A percentile compares a stretch with the other conserved stretches of the same genome.
These are phyloP conservation scores for Poeciliopsis turrubarensis DNA, from an alignment of 2,113 vertebrate species.

Conservation along the genomic window DNA sequence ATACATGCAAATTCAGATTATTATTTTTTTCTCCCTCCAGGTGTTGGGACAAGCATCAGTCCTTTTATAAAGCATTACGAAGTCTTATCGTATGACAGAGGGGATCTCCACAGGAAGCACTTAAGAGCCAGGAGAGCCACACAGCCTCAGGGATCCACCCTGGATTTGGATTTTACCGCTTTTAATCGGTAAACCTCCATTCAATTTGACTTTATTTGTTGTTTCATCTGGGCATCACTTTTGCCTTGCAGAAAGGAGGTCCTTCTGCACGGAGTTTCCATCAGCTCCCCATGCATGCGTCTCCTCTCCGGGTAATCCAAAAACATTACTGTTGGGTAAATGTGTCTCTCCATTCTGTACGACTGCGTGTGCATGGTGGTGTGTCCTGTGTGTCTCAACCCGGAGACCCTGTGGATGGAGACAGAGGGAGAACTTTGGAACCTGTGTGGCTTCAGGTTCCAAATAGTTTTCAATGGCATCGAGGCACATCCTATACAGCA, in stretches of 20 bases:
- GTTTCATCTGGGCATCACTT: not conserved
- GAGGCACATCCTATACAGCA: not conserved
- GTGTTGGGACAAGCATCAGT: conserved; percentile 47
- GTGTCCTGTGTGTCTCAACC: no score
- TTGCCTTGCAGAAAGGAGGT: no score
- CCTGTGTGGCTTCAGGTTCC: no score
- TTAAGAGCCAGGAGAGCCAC: conserved; percentile 55
- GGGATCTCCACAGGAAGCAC: conserved; percentile 66
- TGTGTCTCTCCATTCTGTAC: no score
- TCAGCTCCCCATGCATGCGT: no score
- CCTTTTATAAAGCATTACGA: conserved; percentile 74
- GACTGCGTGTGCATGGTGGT: no score
- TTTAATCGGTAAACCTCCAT: conserved; percentile 66
- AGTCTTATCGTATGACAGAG: conserved; percentile 64
- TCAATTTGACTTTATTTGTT: not conserved
- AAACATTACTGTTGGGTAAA: no score
- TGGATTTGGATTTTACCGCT: conserved; percentile 76
- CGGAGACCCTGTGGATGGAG: not conserved
- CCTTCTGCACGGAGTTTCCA: no score
- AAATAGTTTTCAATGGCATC: not conserved
- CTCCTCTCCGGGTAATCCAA: no score
- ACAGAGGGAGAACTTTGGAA: not conserved
- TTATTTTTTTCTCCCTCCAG: conserved; percentile 47
- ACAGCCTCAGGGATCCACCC: conserved; percentile 10
- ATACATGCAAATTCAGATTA: no score